Evolutionary conservation across 2,888 invertebrate species (phyloP), one percentile per base, ranked within the genome.

Genomic region (Plagiodera versicolora): DNA sequence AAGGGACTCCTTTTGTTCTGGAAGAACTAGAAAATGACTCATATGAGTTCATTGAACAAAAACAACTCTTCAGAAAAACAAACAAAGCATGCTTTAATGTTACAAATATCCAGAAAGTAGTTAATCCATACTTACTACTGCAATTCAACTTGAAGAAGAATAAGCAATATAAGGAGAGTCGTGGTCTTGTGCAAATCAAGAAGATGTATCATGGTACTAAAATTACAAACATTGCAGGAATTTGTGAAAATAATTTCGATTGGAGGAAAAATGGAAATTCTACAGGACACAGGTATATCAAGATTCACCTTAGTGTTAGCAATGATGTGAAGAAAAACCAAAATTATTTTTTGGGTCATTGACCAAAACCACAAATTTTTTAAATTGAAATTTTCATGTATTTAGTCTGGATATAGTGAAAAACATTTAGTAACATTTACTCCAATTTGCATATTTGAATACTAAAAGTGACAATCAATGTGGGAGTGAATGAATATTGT

Each of bases 201-300:
- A 48, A 16, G 10, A 62, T 75, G 17, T 77, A 73, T 63, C 77
- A 77, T 58, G 76, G 76, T 5, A 76, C 75, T 6, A 60, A 58
- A 28, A 30, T n/a, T 11, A 5, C 18, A 1, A 71, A 72, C 54
- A 54, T 72, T 1, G 24, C 60, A 10, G 64, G 50, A 10, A 77
- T 77, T 44, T 72, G 71, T 49, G 28, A 50, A 30, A 60, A 70
- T 32, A 77, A 77, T 63, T 76, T 77, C 32, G 65, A 77, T 61
- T 77, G 74, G 73, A 66, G 75, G 39, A 55, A 67, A 10, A 67
- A 67, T 50, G 74, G 74, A 9, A 54, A 20, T 19, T 44, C 44
- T 44, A 53, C 53, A 16, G 53, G 53, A 44, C 44, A 53, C 30
- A 53, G 11, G 17, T 53, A n/a, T 39, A 2, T 39, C 1, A n/a